Conservation (phyloP, 2,797 vertebrate genomes). For the Melanogrammus aeglefinus region DNA sequence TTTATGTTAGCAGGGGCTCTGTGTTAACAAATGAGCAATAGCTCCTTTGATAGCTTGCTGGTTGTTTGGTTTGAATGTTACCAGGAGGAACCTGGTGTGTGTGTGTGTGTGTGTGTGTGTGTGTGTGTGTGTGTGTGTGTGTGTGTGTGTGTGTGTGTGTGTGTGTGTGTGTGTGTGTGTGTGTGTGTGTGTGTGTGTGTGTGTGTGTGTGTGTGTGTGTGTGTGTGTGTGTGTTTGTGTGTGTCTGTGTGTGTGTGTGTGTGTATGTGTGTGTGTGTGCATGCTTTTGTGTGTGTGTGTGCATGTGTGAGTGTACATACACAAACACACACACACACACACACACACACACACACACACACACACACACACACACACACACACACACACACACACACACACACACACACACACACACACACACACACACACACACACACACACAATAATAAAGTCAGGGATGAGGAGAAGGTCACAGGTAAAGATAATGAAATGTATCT, state of each 20-base stretch:
- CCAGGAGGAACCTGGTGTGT: background rate
- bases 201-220: slow-evolving; percentile 1
- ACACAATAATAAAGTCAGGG: background rate
- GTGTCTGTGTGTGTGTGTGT: too few species aligned
- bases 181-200: too few species aligned
- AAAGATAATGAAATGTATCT: background rate
- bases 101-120: background rate
- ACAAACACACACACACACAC: too few species aligned
- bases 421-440: too few species aligned
- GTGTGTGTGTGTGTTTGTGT: background rate
- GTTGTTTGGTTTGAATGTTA: background rate
- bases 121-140: slow-evolving; percentile 3
- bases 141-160: background rate
- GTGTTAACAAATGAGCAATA: background rate
- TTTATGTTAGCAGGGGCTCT: background rate
- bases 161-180: too few species aligned
- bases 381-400: too few species aligned
- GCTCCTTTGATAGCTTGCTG: background rate
- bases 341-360: too few species aligned
- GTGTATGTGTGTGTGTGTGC: too few species aligned
- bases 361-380: too few species aligned
- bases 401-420: too few species aligned
- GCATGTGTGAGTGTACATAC: too few species aligned
- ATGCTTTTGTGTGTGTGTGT: too few species aligned
- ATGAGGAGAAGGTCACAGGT: background rate